Percentiles rank a stretch among this genome's conserved stretches.
Conservation (phyloP, 2,797 vertebrate species). For the Sarcoramphus papa region DNA sequence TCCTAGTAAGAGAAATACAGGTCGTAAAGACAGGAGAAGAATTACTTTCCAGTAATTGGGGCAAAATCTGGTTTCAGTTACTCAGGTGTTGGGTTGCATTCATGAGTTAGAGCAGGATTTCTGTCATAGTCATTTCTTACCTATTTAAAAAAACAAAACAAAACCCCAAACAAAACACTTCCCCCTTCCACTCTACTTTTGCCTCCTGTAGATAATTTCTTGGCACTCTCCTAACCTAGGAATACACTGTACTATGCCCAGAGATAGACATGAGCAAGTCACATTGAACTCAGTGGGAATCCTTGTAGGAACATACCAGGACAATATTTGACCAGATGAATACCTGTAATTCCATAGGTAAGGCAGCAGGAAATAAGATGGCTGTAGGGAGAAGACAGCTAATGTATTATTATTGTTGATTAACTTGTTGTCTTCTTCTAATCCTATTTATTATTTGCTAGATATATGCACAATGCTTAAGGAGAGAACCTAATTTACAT, state of each 20-base stretch:
- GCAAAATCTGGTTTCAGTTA: slow-evolving; percentile 62
- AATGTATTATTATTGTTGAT: slow-evolving; percentile 5
- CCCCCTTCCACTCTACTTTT: neutral
- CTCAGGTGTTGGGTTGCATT: slow-evolving; percentile 58
- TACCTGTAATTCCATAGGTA: slow-evolving; percentile 5
- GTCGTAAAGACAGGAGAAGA: slow-evolving; percentile 54
- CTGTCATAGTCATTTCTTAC: slow-evolving; percentile 50
- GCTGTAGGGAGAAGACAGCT: slow-evolving; percentile 17
- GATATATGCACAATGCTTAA: neutral
- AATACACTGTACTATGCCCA: neutral
- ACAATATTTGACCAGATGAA: neutral
- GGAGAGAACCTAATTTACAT: neutral
- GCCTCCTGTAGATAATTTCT: neutral
- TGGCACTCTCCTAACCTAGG: neutral
- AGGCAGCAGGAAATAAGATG: slow-evolving; percentile 18
- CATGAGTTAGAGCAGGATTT: slow-evolving; percentile 32
- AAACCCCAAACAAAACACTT: neutral
- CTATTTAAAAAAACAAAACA: slow-evolving; percentile 38
- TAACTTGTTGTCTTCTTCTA: slow-evolving; percentile 29
- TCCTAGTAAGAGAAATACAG: slow-evolving; percentile 33
- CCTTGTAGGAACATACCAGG: neutral
- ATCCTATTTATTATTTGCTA: slow-evolving; percentile 20
- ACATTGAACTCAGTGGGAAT: neutral
- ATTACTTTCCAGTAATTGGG: slow-evolving; percentile 56
- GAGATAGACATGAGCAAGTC: neutral